Base-by-base conservation (phyloP, 2,888 invertebrate genomes). In the Phortica okadai region DNA sequence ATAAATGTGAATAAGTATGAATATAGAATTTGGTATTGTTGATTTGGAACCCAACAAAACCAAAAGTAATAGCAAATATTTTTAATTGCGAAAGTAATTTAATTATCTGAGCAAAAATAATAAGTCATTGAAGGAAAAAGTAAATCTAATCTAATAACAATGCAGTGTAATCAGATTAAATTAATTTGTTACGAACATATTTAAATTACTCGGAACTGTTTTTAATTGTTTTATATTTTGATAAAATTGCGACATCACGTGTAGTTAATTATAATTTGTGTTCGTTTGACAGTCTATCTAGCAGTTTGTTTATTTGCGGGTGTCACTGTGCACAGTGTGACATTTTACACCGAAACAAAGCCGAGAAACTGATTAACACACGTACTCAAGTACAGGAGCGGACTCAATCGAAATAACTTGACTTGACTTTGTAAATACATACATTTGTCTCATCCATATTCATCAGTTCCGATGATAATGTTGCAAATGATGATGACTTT, bases 281-380 rank as follows among this genome's bases (percentile, higher is more conserved):
- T 76, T 80, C 33, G 25, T 64, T 67, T 62, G 59, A 69, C 62
- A 77, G 78, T 77, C 66, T 78, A 42, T 67, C 70, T 69, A 78
- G 78, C 74, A 2, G 50, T 8, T 50, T 50, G 3, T 6, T 50
- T 74, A 62, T 58, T 78, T 78, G 33, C 74, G 73, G 73, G 62
- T 62, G 56, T 33, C 50, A 50, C 50, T 44, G 75, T 50, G 75
- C 56, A 14, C 73, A 79, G 78, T 82, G 86, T 62, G 78, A 82
- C 78, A 85, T 81, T 85, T 83, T 81, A 78, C 86, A 85, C 82
- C 75, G 73, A 72, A 78, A 83, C 77, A 79, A 78, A 70, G 78
- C 74, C 64, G 76, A 73, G 16, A 16, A 62, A 50, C 8, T 50
- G 14, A 50, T 50, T 50, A 50, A 11, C 10, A 50, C 8, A 50